Percentiles rank a stretch among this genome's conserved stretches.
Evolutionary conservation across 2,113 vertebrate genomes (phyloP).

Genomic region (Mugil cephalus): DNA sequence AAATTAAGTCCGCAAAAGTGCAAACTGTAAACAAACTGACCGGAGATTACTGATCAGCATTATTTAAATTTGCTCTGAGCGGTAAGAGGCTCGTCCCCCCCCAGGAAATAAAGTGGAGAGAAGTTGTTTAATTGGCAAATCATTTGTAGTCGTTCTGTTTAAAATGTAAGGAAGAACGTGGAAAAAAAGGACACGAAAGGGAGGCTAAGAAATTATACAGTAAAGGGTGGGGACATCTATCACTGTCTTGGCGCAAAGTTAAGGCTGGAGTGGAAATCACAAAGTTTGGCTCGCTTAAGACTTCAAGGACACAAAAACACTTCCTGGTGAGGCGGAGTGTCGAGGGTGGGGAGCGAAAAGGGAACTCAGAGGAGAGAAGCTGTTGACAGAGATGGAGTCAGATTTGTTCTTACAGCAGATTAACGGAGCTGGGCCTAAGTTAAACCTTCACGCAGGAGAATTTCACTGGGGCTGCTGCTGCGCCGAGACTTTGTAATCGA

Average conservation of each 20-base stretch:
- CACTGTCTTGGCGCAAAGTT: conserved; percentile 68
- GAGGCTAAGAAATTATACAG: conserved; percentile 41
- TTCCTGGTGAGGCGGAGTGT: conserved; percentile 16
- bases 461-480: too few relatives aligned
- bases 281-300: conserved; percentile 41
- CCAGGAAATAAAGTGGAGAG: conserved; percentile 31
- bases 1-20: conserved; percentile 40
- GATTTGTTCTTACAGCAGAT: conserved; percentile 6
- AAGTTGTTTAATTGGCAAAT: conserved; percentile 41
- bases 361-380: neutral
- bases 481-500: too few relatives aligned
- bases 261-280: conserved; percentile 60
- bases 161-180: neutral
- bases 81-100: conserved; percentile 41
- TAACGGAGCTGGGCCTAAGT: neutral
- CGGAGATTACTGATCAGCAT: conserved; percentile 55
- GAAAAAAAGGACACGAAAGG: neutral
- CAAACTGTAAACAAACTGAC: conserved; percentile 54
- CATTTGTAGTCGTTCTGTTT: conserved; percentile 33
- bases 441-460: too few relatives aligned
- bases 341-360: neutral
- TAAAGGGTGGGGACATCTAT: conserved; percentile 71
- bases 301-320: conserved; percentile 70
- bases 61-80: conserved; percentile 45
- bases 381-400: conserved; percentile 1